Evolutionary conservation across 2,113 vertebrate genomes (phyloP).

Genomic region (Alosa alosa): DNA sequence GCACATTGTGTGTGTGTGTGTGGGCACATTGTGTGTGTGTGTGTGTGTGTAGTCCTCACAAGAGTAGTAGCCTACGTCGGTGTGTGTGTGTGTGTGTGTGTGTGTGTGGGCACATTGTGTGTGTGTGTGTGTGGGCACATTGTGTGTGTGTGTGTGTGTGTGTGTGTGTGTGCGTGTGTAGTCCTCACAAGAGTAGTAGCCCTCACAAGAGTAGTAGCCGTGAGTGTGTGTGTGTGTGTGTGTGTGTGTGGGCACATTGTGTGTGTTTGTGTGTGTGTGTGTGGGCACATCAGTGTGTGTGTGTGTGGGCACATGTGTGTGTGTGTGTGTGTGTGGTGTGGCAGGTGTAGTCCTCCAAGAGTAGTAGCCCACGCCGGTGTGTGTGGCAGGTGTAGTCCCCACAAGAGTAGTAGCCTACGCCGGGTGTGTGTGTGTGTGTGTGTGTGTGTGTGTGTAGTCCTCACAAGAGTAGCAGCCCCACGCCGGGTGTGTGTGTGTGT

Average conservation of each 20-base stretch:
- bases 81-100: background rate
- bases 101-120: too few species aligned
- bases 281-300: background rate
- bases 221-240: background rate
- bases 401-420: background rate
- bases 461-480: conserved; percentile 93
- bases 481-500: conserved; percentile 26
- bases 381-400: too few species aligned
- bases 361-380: background rate
- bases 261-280: background rate
- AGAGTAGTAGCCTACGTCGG: too few species aligned
- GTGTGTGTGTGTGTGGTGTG: too few species aligned
- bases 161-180: background rate
- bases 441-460: conserved; percentile 32
- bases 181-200: background rate
- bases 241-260: background rate
- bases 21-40: background rate
- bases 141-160: too few species aligned
- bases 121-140: background rate
- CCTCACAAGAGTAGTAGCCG: background rate
- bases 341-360: too few species aligned
- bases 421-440: background rate
- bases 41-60: too few species aligned
- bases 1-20: background rate
- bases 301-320: background rate